Conservation (phyloP, 2,113 vertebrate genomes). For the Gambusia affinis region DNA sequence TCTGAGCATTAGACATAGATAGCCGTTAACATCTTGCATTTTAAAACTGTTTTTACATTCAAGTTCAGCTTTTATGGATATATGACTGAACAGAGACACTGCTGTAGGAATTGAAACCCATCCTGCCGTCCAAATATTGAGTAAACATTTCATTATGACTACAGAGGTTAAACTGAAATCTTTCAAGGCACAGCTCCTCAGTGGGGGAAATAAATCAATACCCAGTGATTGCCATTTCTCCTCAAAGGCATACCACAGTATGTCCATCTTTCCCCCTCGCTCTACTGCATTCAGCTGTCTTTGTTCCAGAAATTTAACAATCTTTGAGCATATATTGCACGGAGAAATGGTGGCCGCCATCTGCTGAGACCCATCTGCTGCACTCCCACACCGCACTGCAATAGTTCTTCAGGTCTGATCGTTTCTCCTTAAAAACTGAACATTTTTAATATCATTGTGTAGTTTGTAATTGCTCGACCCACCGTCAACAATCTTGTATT, state of each 20-base stretch:
- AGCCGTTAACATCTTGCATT: not conserved
- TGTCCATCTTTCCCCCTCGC: slow-evolving; percentile 2
- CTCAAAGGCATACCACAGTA: slow-evolving; percentile 42
- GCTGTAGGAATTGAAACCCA: slow-evolving; percentile 30
- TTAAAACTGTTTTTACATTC: not conserved
- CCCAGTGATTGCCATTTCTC: slow-evolving; percentile 5
- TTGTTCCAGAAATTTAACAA: slow-evolving; percentile 14
- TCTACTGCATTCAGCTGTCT: slow-evolving; percentile 19
- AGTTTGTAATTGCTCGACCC: not conserved
- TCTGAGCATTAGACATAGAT: no score
- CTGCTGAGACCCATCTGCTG: slow-evolving; percentile 49
- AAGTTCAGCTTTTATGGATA: not conserved
- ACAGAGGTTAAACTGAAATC: slow-evolving; percentile 25
- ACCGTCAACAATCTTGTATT: not conserved
- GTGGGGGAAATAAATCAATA: slow-evolving; percentile 54
- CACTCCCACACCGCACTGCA: slow-evolving; percentile 46
- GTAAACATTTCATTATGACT: slow-evolving; percentile 51
- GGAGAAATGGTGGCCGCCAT: slow-evolving; percentile 39
- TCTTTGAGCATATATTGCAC: slow-evolving; percentile 30
- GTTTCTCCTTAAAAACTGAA: not conserved
- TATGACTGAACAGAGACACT: not conserved
- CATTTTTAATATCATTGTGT: not conserved
- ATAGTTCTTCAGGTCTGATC: slow-evolving; percentile 15
- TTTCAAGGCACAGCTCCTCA: slow-evolving; percentile 20
- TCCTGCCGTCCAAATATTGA: slow-evolving; percentile 48